Conservation (phyloP, 2,888 invertebrate species). For the Cosmia pyralina region DNA sequence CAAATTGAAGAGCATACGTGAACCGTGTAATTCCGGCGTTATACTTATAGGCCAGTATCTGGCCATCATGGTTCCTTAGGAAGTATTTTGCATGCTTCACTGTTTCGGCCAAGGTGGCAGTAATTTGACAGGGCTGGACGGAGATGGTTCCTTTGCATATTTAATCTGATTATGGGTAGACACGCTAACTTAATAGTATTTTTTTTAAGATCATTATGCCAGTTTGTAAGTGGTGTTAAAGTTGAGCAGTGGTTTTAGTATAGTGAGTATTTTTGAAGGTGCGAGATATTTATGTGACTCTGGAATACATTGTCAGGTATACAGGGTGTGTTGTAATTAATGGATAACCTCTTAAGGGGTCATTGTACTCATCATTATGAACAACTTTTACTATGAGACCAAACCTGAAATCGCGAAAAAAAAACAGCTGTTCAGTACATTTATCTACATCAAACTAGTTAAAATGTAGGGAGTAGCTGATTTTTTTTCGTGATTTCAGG, state of each 20-base stretch:
- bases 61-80: constrained; percentile 57
- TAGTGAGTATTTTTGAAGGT: constrained; percentile 10
- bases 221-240: constrained; percentile 15
- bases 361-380: too few relatives aligned
- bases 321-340: too few relatives aligned
- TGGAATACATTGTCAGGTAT: too few relatives aligned
- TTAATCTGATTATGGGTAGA: constrained; percentile 34
- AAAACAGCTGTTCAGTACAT: too few relatives aligned
- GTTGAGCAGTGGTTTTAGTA: constrained; percentile 3
- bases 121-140: constrained; percentile 41
- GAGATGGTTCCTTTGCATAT: constrained; percentile 51
- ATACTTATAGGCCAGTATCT: constrained; percentile 60
- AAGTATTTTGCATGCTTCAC: constrained; percentile 64
- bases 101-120: constrained; percentile 68
- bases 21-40: constrained; percentile 7
- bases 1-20: constrained; percentile 15
- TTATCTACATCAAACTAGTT: too few relatives aligned
- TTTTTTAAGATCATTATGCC: constrained; percentile 16
- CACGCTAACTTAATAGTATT: constrained; percentile 26
- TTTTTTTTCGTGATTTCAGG: too few relatives aligned
- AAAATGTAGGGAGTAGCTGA: too few relatives aligned
- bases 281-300: too few relatives aligned
- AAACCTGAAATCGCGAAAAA: too few relatives aligned
- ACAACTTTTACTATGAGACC: too few relatives aligned
- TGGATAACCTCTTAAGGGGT: too few relatives aligned